Conservation (phyloP, 2,888 invertebrate genomes). For the Andrena hattorfiana region DNA sequence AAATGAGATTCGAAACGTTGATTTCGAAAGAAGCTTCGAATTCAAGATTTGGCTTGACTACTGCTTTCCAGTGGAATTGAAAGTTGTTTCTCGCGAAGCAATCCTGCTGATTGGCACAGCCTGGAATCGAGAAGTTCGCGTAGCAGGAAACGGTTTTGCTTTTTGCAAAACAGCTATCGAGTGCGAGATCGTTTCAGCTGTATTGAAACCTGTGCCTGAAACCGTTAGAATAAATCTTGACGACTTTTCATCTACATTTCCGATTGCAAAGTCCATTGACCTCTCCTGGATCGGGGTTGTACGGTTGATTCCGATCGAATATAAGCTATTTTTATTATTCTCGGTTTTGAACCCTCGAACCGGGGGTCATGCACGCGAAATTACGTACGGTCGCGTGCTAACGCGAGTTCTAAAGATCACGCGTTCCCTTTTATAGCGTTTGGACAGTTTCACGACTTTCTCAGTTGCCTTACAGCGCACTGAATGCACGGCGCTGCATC, state of each 20-base stretch:
- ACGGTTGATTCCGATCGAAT: conserved; percentile 9
- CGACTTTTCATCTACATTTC: no score
- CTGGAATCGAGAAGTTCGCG: conserved; percentile 17
- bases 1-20: not conserved
- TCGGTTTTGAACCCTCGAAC: conserved; percentile 27
- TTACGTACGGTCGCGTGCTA: conserved; percentile 55
- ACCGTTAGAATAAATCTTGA: no score
- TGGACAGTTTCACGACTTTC: conserved; percentile 28
- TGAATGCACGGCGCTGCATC: not conserved
- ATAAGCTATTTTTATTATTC: conserved; percentile 30
- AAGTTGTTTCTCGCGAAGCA: conserved; percentile 29
- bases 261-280: not conserved
- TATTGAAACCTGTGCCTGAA: no score
- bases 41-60: not conserved
- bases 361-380: conserved; percentile 53
- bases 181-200: no score
- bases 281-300: not conserved
- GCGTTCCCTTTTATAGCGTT: conserved; percentile 22
- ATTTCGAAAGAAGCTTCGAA: not conserved
- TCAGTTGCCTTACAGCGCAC: not conserved
- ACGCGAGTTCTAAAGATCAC: conserved; percentile 35
- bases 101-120: conserved; percentile 28
- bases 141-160: not conserved
- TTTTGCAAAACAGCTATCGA: not conserved
- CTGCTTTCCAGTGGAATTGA: not conserved